These are phyloP conservation scores for Bradypodion ventrale DNA, from an alignment of 2,797 vertebrate genomes.

Conservation along the genomic window DNA sequence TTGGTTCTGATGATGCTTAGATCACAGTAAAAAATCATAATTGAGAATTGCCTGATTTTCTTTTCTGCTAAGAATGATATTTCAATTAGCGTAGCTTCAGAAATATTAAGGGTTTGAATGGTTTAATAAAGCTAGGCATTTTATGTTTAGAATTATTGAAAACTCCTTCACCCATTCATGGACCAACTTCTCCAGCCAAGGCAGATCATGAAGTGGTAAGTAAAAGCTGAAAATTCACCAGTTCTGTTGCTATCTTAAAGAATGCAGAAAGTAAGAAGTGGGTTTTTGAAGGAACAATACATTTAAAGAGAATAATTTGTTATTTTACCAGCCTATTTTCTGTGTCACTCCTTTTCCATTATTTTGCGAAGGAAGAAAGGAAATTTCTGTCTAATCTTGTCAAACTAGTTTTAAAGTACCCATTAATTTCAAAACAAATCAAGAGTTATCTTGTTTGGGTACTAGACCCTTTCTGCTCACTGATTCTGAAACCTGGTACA, in stretches of 20 bases:
- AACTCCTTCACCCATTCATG: not conserved
- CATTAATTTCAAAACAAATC: not conserved
- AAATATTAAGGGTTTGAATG: not conserved
- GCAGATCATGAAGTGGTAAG: not conserved
- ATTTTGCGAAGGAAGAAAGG: not conserved
- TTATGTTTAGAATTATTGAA: not conserved
- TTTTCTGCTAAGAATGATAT: too few species aligned
- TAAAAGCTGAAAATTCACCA: not conserved
- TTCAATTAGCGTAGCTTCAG: too few species aligned
- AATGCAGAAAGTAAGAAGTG: not conserved
- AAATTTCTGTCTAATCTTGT: not conserved
- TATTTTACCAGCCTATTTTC: not conserved
- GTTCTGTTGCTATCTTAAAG: not conserved
- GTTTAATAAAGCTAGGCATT: slow-evolving; percentile 6
- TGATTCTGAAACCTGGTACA: not conserved
- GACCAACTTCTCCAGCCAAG: not conserved
- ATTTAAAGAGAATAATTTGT: not conserved
- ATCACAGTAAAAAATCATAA: too few species aligned
- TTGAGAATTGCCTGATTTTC: too few species aligned
- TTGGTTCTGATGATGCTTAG: too few species aligned
- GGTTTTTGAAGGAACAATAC: not conserved
- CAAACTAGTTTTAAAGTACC: not conserved
- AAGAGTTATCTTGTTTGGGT: not conserved
- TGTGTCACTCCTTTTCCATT: not conserved
- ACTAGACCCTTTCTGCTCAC: not conserved